Conservation (phyloP, 2,113 vertebrate species). For the Tachuris rubrigastra region DNA sequence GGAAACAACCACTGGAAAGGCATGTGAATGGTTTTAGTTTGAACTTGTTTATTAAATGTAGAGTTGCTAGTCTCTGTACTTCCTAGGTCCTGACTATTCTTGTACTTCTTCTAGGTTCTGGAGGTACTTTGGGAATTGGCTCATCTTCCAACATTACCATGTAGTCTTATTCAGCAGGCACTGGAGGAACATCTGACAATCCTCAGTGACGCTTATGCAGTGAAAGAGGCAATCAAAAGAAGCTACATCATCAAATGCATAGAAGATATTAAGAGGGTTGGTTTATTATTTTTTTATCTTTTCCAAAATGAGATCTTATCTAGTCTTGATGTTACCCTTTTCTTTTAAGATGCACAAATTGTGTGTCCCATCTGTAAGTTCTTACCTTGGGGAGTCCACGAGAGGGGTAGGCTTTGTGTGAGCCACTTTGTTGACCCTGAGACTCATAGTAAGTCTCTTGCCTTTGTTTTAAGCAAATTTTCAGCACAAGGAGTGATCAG, state of each 20-base stretch:
- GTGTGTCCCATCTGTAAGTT: conserved; percentile 42
- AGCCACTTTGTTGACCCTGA: conserved; percentile 52
- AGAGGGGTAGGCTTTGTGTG: conserved; percentile 52
- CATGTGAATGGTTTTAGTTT: conserved; percentile 19
- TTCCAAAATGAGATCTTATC: neutral
- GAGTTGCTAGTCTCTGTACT: neutral
- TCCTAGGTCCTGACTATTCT: neutral
- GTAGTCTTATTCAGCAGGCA: conserved; percentile 93
- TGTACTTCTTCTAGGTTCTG: conserved; percentile 80
- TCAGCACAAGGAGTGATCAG: conserved; percentile 76
- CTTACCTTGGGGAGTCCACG: conserved; percentile 50
- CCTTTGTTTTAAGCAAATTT: conserved; percentile 76
- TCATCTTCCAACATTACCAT: conserved; percentile 91
- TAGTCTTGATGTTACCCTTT: conserved; percentile 10
- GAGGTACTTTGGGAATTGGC: conserved; percentile 98
- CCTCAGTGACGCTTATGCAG: conserved; percentile 96
- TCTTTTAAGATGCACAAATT: conserved; percentile 34
- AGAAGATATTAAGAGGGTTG: conserved; percentile 97
- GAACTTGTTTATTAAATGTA: neutral
- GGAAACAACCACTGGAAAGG: conserved; percentile 95
- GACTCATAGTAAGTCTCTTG: conserved; percentile 65
- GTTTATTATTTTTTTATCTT: conserved; percentile 56
- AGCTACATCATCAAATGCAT: conserved; percentile 99
- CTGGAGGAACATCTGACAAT: conserved; percentile 96
- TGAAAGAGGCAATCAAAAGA: conserved; percentile 93